phyloP scores from a whole-genome alignment of 1,140 invertebrate species.

The Caenorhabditis remanei region DNA sequence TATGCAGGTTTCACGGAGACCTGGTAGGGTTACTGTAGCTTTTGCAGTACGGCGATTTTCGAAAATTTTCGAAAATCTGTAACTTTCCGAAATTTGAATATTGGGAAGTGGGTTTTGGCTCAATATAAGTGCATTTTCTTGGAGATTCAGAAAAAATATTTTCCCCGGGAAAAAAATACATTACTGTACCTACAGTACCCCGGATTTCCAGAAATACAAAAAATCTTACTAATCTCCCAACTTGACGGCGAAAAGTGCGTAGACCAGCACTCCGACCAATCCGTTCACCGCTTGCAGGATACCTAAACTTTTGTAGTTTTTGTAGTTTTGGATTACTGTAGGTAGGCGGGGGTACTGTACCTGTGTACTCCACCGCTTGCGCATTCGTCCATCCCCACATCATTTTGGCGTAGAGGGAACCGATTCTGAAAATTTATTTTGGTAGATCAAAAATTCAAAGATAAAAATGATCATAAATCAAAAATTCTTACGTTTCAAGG shows the following conservation, averaged over 20 bases:
- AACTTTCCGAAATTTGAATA: background rate
- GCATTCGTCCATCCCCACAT: slow-evolving; percentile 64
- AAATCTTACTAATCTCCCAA: slow-evolving; percentile 59
- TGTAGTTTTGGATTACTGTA: background rate
- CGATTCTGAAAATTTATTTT: slow-evolving; percentile 38
- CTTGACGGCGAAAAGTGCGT: slow-evolving; percentile 50
- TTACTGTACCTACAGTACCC: too few relatives aligned
- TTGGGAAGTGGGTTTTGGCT: too few relatives aligned
- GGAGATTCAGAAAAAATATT: too few relatives aligned
- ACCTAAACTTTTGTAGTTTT: background rate
- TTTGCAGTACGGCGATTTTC: too few relatives aligned
- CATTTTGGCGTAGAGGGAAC: slow-evolving; percentile 59
- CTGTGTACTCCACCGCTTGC: slow-evolving; percentile 59
- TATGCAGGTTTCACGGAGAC: too few relatives aligned
- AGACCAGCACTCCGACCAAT: slow-evolving; percentile 32
- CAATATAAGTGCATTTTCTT: too few relatives aligned
- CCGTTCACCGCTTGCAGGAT: slow-evolving; percentile 57
- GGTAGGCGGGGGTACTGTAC: background rate
- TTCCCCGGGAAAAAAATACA: too few relatives aligned
- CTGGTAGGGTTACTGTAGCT: too few relatives aligned
- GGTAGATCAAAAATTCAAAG: background rate
- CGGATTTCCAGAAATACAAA: too few relatives aligned
- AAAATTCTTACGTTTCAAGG: slow-evolving; percentile 57
- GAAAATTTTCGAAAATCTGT: too few relatives aligned
- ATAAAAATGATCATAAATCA: background rate